Percentiles rank a stretch among this genome's conserved stretches.
Conservation (phyloP, 2,113 vertebrate genomes). For the Bubalus kerabau region DNA sequence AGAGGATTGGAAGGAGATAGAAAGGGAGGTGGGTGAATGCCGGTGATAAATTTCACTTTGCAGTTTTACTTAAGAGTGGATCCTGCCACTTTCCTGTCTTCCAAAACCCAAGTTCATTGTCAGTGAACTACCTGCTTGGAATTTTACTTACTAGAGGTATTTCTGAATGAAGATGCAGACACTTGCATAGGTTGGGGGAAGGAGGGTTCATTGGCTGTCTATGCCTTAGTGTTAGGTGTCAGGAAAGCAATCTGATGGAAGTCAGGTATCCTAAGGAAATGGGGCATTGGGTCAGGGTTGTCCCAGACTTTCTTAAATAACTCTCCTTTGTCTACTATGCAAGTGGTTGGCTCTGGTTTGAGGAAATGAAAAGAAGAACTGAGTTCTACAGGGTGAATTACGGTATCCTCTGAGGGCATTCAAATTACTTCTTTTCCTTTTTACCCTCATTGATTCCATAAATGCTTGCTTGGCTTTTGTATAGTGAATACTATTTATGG, state of each 20-base stretch:
- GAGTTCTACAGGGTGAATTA: not conserved
- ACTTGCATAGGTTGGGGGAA: not conserved
- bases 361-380: not conserved
- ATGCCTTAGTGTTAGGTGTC: not conserved
- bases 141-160: not conserved
- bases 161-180: not conserved
- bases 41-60: not conserved
- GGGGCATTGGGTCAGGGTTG: not conserved
- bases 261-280: not conserved
- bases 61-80: not conserved
- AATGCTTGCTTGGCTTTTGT: conserved; percentile 18
- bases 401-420: not conserved
- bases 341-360: not conserved
- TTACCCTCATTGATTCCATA: not conserved
- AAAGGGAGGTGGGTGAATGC: not conserved
- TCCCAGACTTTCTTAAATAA: not conserved
- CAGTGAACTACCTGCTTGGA: not conserved
- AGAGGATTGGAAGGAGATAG: not conserved
- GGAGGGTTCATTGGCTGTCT: not conserved
- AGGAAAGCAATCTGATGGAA: not conserved
- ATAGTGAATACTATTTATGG: not conserved
- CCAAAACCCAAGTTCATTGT: not conserved
- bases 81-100: not conserved
- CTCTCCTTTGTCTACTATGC: not conserved
- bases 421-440: not conserved